Evolutionary conservation across 2,888 invertebrate genomes (phyloP).

Genomic region (Timema podura): DNA sequence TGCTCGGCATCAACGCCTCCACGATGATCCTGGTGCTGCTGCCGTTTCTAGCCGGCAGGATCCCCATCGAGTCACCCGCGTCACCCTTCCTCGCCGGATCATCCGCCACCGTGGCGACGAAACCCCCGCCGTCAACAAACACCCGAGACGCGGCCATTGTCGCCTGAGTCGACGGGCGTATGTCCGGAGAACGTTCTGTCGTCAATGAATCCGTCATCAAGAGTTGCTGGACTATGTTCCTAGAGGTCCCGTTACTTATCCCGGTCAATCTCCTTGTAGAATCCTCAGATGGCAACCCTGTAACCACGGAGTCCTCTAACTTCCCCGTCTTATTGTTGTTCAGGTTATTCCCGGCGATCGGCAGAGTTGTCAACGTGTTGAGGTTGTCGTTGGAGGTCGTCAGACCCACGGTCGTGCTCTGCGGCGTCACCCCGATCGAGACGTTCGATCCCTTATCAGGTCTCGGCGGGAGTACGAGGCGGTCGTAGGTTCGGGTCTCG

Average conservation of each 20-base stretch:
- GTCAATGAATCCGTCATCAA: no score
- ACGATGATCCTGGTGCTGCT: slow-evolving; percentile 18
- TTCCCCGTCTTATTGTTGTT: not conserved
- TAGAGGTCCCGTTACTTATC: no score
- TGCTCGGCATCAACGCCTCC: slow-evolving; percentile 34
- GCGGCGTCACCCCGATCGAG: slow-evolving; percentile 19
- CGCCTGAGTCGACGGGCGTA: slow-evolving; percentile 35
- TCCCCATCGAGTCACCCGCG: not conserved
- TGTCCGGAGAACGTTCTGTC: no score
- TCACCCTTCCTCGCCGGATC: not conserved
- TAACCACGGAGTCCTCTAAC: not conserved
- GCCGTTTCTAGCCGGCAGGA: not conserved
- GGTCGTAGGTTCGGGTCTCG: no score
- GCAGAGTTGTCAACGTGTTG: slow-evolving; percentile 20
- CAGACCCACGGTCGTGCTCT: slow-evolving; percentile 34
- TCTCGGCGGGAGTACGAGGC: not conserved
- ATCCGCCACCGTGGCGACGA: not conserved
- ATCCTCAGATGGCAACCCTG: no score
- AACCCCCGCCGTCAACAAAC: slow-evolving; percentile 33
- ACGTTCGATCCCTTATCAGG: not conserved
- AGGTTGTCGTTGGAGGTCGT: slow-evolving; percentile 23
- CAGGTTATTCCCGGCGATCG: slow-evolving; percentile 10
- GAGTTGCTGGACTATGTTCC: no score
- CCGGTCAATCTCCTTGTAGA: no score
- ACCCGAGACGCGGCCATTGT: slow-evolving; percentile 32